phyloP scores from a whole-genome alignment of 1,140 invertebrate species.

The Potamilus streckersoni region DNA sequence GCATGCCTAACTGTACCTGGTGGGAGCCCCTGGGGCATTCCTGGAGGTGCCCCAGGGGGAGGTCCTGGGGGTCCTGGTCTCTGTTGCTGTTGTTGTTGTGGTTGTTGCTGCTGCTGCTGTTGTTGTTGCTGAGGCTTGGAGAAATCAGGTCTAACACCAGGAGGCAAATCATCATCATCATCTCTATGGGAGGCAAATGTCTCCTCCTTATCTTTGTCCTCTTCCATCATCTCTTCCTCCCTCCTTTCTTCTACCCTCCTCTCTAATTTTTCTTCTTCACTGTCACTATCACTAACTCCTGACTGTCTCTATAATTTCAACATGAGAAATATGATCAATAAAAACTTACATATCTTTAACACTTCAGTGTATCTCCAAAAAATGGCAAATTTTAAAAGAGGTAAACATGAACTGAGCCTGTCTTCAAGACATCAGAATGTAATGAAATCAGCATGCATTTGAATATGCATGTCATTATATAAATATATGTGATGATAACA shows the following conservation, averaged over 20 bases:
- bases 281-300: conserved; percentile 30
- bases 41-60: conserved; percentile 55
- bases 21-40: conserved; percentile 49
- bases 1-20: conserved; percentile 39
- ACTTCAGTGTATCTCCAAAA: too few species aligned
- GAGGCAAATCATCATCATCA: conserved; percentile 19
- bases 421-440: too few species aligned
- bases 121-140: neutral
- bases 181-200: conserved; percentile 21
- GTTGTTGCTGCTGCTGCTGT: conserved; percentile 20
- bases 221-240: conserved; percentile 30
- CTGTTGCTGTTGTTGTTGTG: neutral
- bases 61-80: conserved; percentile 50
- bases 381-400: too few species aligned
- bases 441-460: too few species aligned
- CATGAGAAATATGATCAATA: too few species aligned
- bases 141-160: conserved; percentile 12
- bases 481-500: too few species aligned
- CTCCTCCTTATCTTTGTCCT: conserved; percentile 32
- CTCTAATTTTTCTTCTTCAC: conserved; percentile 4
- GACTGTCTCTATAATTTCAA: conserved; percentile 11
- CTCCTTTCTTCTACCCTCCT: neutral
- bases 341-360: too few species aligned
- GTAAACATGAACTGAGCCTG: too few species aligned
- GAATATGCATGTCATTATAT: too few species aligned